These are phyloP conservation scores for Pyrrhosoma nymphula DNA, from an alignment of 2,888 invertebrate genomes.

Conservation along the genomic window DNA sequence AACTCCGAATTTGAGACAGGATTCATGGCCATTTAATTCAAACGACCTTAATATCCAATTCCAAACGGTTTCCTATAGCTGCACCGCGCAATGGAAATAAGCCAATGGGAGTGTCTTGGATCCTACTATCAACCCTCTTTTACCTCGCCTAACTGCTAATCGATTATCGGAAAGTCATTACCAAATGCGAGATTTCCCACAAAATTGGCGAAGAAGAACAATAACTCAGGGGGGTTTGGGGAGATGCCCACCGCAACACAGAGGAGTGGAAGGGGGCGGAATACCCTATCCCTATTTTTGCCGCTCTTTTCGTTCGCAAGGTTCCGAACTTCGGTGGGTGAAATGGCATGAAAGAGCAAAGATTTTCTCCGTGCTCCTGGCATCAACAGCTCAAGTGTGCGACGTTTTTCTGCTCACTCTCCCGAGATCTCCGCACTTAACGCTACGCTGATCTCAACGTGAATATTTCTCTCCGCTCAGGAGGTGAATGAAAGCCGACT, in stretches of 20 bases:
- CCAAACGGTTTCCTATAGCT: conserved; percentile 59
- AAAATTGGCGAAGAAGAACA: conserved; percentile 60
- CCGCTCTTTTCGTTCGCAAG: neutral
- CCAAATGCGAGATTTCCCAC: conserved; percentile 59
- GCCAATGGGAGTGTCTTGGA: conserved; percentile 44
- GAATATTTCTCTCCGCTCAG: neutral
- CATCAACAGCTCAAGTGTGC: neutral
- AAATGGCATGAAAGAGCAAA: neutral
- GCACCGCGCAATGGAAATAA: conserved; percentile 53
- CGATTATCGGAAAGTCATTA: conserved; percentile 66
- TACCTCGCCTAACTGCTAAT: conserved; percentile 51
- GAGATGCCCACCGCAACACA: neutral
- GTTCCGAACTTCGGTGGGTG: neutral
- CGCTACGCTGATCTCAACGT: neutral
- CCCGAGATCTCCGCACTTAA: neutral
- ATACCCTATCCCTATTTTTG: neutral
- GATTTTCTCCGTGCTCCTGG: neutral
- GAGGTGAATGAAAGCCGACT: neutral
- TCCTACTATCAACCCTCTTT: neutral
- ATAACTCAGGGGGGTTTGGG: conserved; percentile 31
- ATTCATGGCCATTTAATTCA: conserved; percentile 61
- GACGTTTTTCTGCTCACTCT: neutral
- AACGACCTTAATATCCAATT: conserved; percentile 53
- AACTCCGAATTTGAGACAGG: neutral
- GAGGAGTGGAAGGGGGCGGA: neutral